Evolutionary conservation across 64 coral and sea anemone genomes (phyloP).

Genomic region (Pachyseris speciosa): DNA sequence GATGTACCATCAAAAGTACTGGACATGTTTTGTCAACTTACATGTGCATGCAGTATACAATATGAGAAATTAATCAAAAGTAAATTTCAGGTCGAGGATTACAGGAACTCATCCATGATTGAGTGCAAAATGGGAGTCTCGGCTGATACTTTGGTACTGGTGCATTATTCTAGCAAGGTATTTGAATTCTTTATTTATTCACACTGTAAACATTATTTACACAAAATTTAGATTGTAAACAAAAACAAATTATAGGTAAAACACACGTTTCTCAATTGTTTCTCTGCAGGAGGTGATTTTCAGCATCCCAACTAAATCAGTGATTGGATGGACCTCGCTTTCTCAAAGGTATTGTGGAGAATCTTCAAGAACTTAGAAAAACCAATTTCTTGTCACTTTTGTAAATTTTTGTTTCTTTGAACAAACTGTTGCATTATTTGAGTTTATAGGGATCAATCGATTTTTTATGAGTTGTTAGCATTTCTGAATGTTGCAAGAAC

Average conservation of each 20-base stretch:
- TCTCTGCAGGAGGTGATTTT: conserved; percentile 85
- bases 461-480: too few species aligned
- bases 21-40: background rate
- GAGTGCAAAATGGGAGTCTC: conserved; percentile 92
- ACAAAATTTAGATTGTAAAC: too few species aligned
- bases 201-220: too few species aligned
- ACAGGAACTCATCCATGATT: conserved; percentile 91
- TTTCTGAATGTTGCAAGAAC: too few species aligned
- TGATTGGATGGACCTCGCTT: conserved; percentile 95
- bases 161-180: conserved; percentile 67
- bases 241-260: too few species aligned
- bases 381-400: too few species aligned
- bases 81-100: conserved; percentile 88
- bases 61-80: background rate
- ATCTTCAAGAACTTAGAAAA: background rate
- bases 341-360: conserved; percentile 79
- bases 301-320: conserved; percentile 89
- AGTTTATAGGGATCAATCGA: too few species aligned
- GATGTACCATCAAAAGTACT: background rate
- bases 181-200: too few species aligned
- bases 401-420: too few species aligned
- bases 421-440: too few species aligned
- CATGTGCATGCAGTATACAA: too few species aligned
- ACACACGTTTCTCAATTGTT: background rate
- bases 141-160: conserved; percentile 82